Percentiles rank a stretch among this genome's conserved stretches.
phyloP scores from a whole-genome alignment of 2,113 vertebrate genomes.

The Rhynchomys soricoides region DNA sequence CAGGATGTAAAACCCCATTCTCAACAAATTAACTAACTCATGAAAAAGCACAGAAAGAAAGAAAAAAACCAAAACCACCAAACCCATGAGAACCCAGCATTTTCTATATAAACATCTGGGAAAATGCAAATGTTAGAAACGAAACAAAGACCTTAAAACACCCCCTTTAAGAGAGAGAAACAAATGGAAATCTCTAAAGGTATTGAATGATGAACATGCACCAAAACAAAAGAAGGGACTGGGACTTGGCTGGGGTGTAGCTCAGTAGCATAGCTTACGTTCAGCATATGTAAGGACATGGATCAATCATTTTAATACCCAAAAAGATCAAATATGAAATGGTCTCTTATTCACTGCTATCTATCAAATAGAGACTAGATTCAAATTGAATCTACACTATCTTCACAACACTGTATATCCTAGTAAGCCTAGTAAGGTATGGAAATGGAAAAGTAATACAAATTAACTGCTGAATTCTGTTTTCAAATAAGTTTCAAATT shows the following conservation, averaged over 20 bases:
- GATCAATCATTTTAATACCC: background rate
- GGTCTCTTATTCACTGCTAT: background rate
- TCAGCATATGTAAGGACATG: background rate
- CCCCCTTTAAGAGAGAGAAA: background rate
- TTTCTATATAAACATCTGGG: conserved; percentile 34
- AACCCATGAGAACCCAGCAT: background rate
- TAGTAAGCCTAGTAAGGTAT: background rate
- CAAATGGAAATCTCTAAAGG: background rate
- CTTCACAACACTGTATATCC: background rate
- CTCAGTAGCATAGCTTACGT: background rate
- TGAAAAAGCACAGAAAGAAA: background rate
- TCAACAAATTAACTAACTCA: conserved; percentile 24
- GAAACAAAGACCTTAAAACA: conserved; percentile 12
- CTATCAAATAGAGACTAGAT: conserved; percentile 38
- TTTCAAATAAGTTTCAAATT: conserved; percentile 30
- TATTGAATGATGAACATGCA: background rate
- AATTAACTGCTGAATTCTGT: background rate
- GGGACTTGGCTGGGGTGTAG: background rate
- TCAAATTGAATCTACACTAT: conserved; percentile 29
- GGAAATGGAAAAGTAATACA: background rate
- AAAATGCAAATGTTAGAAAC: background rate
- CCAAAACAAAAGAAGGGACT: background rate
- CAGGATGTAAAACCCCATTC: background rate
- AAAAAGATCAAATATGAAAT: conserved; percentile 39
- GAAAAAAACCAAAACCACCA: conserved; percentile 2